Evolutionary conservation across 2,797 vertebrate species (phyloP), one percentile per base, ranked within the genome.

Genomic region (Myotis myotis): DNA sequence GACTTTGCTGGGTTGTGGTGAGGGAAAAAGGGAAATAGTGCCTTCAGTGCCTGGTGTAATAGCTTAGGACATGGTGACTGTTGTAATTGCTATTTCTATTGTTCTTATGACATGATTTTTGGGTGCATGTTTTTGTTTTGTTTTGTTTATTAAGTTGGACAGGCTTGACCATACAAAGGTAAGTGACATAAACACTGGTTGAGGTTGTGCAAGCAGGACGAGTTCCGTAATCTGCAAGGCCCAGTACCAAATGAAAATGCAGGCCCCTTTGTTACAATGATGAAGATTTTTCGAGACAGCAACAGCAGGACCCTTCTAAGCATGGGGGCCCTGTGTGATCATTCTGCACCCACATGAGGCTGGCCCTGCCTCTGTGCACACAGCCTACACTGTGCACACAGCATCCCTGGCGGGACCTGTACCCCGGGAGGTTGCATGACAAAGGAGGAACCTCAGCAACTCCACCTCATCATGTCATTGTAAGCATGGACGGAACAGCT

Each of bases 341-440:
- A 33, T 7, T 55, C 38, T 4, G 4, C 64, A 36, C 4, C 6
- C 0, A 0, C 5, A 16, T 1, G 60, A 30, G 64, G 79, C n/a
- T 16, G 33, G 44, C 17, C 17, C 13, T 70, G 9, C 23, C 22
- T 15, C 38, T 51, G 55, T 25, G 8, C 20, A 25, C 2, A 0
- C 9, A 1, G 38, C 23, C 30, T 49, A 2, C 30, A 6, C 30
- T 23, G 17, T 72, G 64, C 19, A 10, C 11, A 22, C 25, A 47
- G 20, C 36, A 49, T 22, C 20, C 1, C 9, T 12, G 11, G n/a
- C 15, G 44, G 15, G 10, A 8, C 25, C 22, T 72, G 16, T 22
- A 16, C 49, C 19, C 28, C 9, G 5, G 25, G 25, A 60, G 57
- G 57, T 30, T 60, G 57, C 12, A 28, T 60, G 25, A 12, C 57